Evolutionary conservation across 2,113 vertebrate genomes (phyloP).

Genomic region (Ondatra zibethicus): DNA sequence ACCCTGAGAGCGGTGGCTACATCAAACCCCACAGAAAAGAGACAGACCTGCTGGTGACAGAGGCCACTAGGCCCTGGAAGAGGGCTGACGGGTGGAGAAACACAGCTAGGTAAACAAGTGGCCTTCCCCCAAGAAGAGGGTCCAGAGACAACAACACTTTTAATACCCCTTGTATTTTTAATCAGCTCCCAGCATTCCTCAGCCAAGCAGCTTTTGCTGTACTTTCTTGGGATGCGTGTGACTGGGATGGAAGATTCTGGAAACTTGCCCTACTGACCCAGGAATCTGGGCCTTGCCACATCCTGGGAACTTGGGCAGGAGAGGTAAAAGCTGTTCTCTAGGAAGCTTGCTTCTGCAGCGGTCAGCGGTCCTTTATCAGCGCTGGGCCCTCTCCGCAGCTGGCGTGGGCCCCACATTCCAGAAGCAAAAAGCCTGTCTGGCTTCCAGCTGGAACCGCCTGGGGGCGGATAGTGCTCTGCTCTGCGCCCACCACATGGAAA

Average conservation of each 20-base stretch:
- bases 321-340: conserved; percentile 39
- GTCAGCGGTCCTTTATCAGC: background rate
- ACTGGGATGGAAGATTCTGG: conserved; percentile 55
- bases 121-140: background rate
- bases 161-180: background rate
- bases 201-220: background rate
- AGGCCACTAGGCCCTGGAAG: background rate
- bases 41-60: background rate
- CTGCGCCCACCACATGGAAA: background rate
- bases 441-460: conserved; percentile 41
- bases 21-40: background rate
- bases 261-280: conserved; percentile 48
- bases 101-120: background rate
- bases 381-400: background rate
- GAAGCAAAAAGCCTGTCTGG: background rate
- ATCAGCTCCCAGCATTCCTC: background rate
- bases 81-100: background rate
- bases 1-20: background rate
- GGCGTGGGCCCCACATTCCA: conserved; percentile 16
- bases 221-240: conserved; percentile 54
- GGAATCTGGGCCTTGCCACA: conserved; percentile 54
- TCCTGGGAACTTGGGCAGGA: conserved; percentile 51
- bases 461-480: background rate
- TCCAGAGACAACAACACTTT: background rate
- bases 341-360: conserved; percentile 19